phyloP scores from a whole-genome alignment of 1,140 invertebrate species.

The Carposina sasakii region DNA sequence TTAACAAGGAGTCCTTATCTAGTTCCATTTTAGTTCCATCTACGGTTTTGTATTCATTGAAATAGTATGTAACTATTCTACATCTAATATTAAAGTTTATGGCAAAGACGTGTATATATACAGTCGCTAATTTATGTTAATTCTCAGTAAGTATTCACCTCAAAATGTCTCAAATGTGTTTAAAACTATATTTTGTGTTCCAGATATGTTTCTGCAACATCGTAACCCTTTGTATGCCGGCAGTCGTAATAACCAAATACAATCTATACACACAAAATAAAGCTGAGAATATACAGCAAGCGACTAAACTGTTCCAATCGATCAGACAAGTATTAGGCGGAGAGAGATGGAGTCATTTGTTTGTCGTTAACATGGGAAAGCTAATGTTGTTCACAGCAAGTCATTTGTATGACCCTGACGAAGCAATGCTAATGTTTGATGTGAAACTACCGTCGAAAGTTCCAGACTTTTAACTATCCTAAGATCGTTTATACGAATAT shows the following conservation, averaged over 20 bases:
- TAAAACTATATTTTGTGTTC: constrained; percentile 22
- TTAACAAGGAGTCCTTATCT: too few species aligned
- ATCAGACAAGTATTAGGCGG: constrained; percentile 39
- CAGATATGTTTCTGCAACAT: constrained; percentile 50
- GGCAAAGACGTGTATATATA: too few species aligned
- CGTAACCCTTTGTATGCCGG: constrained; percentile 43
- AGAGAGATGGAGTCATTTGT: constrained; percentile 48
- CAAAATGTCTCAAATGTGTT: not conserved
- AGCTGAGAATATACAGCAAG: constrained; percentile 15
- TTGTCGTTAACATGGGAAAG: constrained; percentile 50
- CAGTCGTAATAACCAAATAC: constrained; percentile 50
- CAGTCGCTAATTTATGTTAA: too few species aligned
- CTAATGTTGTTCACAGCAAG: constrained; percentile 37
- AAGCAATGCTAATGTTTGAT: constrained; percentile 42
- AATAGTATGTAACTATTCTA: too few species aligned
- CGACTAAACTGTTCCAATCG: constrained; percentile 42
- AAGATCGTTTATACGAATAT: too few species aligned
- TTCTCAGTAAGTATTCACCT: too few species aligned
- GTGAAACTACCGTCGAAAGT: too few species aligned
- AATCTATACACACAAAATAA: constrained; percentile 12
- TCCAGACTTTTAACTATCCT: too few species aligned
- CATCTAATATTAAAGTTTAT: too few species aligned
- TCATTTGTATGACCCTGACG: constrained; percentile 34
- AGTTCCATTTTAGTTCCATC: too few species aligned
- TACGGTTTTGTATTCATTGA: too few species aligned